phyloP scores from a whole-genome alignment of 1,140 invertebrate species.

The Orius insidiosus region DNA sequence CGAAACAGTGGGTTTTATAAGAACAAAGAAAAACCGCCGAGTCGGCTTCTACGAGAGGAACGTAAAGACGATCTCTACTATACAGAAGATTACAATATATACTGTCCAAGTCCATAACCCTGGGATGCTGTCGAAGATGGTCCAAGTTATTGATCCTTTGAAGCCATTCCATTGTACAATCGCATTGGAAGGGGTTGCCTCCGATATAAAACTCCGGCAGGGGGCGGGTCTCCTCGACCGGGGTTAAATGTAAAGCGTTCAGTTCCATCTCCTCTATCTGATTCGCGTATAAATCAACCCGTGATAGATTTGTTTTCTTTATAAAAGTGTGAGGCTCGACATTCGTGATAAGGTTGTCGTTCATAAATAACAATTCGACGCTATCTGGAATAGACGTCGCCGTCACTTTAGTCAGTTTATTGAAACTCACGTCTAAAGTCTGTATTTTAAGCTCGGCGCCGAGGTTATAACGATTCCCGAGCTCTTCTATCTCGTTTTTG shows the following conservation, averaged over 20 bases:
- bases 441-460: constrained; percentile 50
- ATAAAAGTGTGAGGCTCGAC: constrained; percentile 69
- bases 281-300: constrained; percentile 73
- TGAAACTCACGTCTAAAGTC: constrained; percentile 67
- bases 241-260: constrained; percentile 53
- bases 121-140: constrained; percentile 57
- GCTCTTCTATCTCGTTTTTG: constrained; percentile 65
- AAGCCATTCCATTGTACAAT: constrained; percentile 77
- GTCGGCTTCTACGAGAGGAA: constrained; percentile 66
- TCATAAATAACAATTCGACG: constrained; percentile 60
- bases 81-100: constrained; percentile 81
- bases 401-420: constrained; percentile 53
- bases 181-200: constrained; percentile 72
- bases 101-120: constrained; percentile 77
- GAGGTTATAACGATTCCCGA: constrained; percentile 53
- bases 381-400: constrained; percentile 53
- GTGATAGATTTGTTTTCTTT: constrained; percentile 61
- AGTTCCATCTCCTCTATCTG: constrained; percentile 65
- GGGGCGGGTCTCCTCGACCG: constrained; percentile 43
- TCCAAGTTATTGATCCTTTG: constrained; percentile 58
- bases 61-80: constrained; percentile 58
- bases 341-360: constrained; percentile 60
- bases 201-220: constrained; percentile 74
- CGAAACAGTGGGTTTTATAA: constrained; percentile 84
- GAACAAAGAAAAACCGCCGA: constrained; percentile 79